Evolutionary conservation across 2,797 vertebrate genomes (phyloP).

Genomic region (Sitta carolinensis): DNA sequence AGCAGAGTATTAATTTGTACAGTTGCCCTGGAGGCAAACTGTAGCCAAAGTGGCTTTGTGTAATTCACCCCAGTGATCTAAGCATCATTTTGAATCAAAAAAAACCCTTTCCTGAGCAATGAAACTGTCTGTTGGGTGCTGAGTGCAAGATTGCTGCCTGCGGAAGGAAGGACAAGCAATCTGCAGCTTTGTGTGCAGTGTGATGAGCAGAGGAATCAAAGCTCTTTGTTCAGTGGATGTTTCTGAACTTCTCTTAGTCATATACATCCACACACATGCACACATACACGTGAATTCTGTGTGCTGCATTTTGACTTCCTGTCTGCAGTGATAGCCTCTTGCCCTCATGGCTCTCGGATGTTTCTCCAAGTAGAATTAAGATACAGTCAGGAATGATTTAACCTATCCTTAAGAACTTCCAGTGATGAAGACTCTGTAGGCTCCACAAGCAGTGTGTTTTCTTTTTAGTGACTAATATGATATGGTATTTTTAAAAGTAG

Average conservation of each 20-base stretch:
- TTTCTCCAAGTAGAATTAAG: background rate
- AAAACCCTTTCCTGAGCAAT: background rate
- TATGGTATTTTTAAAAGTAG: background rate
- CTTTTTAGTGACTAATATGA: background rate
- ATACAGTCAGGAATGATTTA: background rate
- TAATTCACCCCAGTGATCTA: background rate
- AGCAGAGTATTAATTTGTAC: background rate
- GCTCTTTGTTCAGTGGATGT: background rate
- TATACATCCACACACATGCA: background rate
- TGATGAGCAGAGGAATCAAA: background rate
- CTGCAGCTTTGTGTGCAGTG: background rate
- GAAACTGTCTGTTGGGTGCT: background rate
- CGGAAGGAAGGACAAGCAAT: background rate
- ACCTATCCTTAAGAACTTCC: background rate
- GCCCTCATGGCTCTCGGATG: fast-evolving
- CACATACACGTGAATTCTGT: background rate
- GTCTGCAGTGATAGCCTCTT: background rate
- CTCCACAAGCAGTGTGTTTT: background rate
- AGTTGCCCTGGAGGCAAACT: background rate
- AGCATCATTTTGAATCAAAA: background rate
- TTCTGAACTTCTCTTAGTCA: background rate
- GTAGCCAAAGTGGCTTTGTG: background rate
- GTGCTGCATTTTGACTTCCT: background rate
- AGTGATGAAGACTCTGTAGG: background rate
- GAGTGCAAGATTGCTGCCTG: background rate